These are phyloP conservation scores for Neoniphon sammara DNA, from an alignment of 2,797 vertebrate genomes.

Conservation along the genomic window DNA sequence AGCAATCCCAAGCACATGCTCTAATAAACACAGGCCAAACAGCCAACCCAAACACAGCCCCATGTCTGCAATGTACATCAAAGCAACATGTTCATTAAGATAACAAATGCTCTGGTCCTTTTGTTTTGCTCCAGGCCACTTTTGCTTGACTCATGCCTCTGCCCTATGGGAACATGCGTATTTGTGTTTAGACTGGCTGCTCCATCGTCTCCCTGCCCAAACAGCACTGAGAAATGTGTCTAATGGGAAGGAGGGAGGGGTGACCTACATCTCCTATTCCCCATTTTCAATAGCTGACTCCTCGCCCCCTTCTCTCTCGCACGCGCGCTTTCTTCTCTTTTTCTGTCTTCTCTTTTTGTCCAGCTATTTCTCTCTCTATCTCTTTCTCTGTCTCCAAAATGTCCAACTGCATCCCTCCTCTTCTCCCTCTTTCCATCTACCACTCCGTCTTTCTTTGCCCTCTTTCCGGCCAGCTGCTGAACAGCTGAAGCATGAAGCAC, in stretches of 20 bases:
- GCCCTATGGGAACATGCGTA: conserved; percentile 38
- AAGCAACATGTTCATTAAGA: conserved; percentile 33
- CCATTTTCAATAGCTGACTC: conserved; percentile 33
- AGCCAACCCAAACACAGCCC: not conserved
- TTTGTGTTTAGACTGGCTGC: conserved; percentile 45
- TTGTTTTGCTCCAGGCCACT: conserved; percentile 5
- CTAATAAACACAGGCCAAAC: conserved; percentile 3
- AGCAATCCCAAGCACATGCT: not conserved
- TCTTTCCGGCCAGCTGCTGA: conserved; percentile 59
- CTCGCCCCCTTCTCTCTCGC: conserved; percentile 5
- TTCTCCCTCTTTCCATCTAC: conserved; percentile 33
- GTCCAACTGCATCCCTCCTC: conserved; percentile 8
- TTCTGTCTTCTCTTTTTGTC: conserved; percentile 42
- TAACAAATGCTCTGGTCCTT: conserved; percentile 27
- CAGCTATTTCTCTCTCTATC: conserved; percentile 8
- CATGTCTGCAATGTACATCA: conserved; percentile 1
- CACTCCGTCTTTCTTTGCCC: conserved; percentile 38
- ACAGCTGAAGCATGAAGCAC: conserved; percentile 60
- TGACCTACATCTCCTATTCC: conserved; percentile 69
- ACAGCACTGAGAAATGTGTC: conserved; percentile 34
- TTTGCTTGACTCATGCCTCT: conserved; percentile 1
- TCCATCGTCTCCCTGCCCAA: conserved; percentile 4
- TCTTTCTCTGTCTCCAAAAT: conserved; percentile 34
- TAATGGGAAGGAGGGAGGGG: conserved; percentile 20
- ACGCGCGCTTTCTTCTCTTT: conserved; percentile 4